Base-by-base conservation (phyloP, 2,797 vertebrate species). In the Smutsia temminckii region DNA sequence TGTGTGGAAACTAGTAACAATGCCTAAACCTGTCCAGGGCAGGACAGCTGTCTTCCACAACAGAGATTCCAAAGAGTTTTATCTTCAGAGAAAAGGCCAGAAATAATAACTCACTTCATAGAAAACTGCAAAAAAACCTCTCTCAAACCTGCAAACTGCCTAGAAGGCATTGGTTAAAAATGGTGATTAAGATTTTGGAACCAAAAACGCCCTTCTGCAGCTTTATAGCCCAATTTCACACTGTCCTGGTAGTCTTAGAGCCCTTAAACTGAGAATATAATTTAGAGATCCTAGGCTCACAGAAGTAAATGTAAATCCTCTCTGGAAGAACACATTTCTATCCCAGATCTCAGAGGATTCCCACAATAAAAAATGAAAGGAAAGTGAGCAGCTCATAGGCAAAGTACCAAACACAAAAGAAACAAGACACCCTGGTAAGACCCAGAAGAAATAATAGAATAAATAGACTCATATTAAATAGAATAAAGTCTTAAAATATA, bases 231-330 rank as follows among this genome's bases (percentile, higher is more conserved):
- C 34, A 81, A 42, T 40, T 92, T 92, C 63, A 59, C 29, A 79
- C 11, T 17, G 37, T 85, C 27, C 46, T 34, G 8, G 49, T 49
- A 77, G 18, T 72, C 75, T 91, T 37, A 77, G 81, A 86, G 61
- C 25, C 34, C n/a, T 90, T 78, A 89, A 89, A 85, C 23, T 49
- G 66, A 92, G 40, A 83, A 59, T 61, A 94, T 40, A 89, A 72
- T 49, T 88, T 84, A 75, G 40, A 95, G 53, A 89, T 32, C 0
- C 12, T 72, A 59, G 11, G 86, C 17, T 83, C 77, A 86, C 5
- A 66, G 11, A 84, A 69, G 23, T 53, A 74, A 96, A 59, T 59
- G 29, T 34, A 71, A 90, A 92, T 72, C 55, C 27, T 80, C 80
- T 84, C 18, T 12, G 20, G n/a, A 90, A 85, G 34, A 71, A 78